Evolutionary conservation across 2,113 vertebrate species (phyloP).

Genomic region (Glaucidium brasilianum): DNA sequence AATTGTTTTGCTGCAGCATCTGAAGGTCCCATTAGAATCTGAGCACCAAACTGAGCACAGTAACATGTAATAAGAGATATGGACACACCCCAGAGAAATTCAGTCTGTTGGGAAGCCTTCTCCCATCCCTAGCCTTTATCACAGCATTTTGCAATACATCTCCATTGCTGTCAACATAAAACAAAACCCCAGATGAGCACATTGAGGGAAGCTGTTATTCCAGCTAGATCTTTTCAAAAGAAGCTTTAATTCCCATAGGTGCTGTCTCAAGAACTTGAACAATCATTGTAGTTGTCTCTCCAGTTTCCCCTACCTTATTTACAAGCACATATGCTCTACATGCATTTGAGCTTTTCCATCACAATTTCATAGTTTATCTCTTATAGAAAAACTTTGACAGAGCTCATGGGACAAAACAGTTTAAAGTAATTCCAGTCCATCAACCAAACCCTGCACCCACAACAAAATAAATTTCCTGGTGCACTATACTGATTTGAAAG

Average conservation of each 20-base stretch:
- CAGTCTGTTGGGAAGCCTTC: neutral
- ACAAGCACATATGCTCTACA: neutral
- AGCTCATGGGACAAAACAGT: neutral
- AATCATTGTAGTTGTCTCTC: neutral
- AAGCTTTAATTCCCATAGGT: neutral
- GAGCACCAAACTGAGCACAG: neutral
- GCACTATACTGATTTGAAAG: neutral
- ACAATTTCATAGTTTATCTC: neutral
- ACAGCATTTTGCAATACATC: neutral
- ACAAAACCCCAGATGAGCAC: neutral
- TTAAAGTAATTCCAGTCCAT: neutral
- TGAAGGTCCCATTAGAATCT: neutral
- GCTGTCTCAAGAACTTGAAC: neutral
- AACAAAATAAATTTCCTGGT: neutral
- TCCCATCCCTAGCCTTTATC: neutral
- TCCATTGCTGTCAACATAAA: neutral
- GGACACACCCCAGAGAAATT: neutral
- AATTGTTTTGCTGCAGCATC: neutral
- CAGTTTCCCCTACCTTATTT: neutral
- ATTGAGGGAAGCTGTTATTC: neutral
- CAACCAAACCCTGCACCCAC: neutral
- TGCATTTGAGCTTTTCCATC: neutral
- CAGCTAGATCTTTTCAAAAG: neutral
- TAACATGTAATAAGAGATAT: neutral
- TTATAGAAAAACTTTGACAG: neutral